phyloP scores from a whole-genome alignment of 2,888 invertebrate species.

The Argyresthia goedartella region DNA sequence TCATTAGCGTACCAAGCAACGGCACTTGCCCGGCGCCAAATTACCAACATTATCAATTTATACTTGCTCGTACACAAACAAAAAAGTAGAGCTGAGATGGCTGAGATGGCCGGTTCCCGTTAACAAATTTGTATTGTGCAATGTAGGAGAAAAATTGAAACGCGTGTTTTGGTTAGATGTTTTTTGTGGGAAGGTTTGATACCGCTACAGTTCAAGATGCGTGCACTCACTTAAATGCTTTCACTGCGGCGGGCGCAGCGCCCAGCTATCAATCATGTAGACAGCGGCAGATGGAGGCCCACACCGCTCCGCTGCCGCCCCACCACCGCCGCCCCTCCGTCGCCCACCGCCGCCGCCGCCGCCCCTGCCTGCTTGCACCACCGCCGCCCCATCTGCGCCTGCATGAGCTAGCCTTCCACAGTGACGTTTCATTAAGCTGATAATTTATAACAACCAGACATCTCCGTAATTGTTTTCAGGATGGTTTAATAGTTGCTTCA shows the following conservation, averaged over 20 bases:
- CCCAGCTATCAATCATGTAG: slow-evolving; percentile 42
- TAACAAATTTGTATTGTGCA: slow-evolving; percentile 70
- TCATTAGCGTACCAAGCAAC: slow-evolving; percentile 68
- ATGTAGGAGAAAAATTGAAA: slow-evolving; percentile 66
- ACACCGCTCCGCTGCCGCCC: slow-evolving; percentile 1
- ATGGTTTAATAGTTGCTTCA: neutral
- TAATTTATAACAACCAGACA: slow-evolving; percentile 22
- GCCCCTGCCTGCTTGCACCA: slow-evolving; percentile 6
- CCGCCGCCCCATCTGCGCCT: slow-evolving; percentile 6
- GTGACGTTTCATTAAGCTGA: slow-evolving; percentile 26
- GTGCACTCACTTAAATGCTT: slow-evolving; percentile 49
- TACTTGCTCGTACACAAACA: slow-evolving; percentile 62
- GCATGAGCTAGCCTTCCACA: neutral
- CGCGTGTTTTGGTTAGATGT: slow-evolving; percentile 48
- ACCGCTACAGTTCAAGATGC: slow-evolving; percentile 47
- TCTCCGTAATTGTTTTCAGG: slow-evolving; percentile 13
- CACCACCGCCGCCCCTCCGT: slow-evolving; percentile 7
- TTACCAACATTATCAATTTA: slow-evolving; percentile 71
- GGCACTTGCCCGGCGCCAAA: slow-evolving; percentile 64
- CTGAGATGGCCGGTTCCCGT: slow-evolving; percentile 65
- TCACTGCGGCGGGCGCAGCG: slow-evolving; percentile 34
- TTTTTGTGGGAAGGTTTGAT: slow-evolving; percentile 54
- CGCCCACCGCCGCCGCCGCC: slow-evolving; percentile 4
- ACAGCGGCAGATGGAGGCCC: neutral
- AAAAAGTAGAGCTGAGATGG: slow-evolving; percentile 65